Evolutionary conservation across 1,140 invertebrate genomes (phyloP).

Genomic region (Ephestia elutella): DNA sequence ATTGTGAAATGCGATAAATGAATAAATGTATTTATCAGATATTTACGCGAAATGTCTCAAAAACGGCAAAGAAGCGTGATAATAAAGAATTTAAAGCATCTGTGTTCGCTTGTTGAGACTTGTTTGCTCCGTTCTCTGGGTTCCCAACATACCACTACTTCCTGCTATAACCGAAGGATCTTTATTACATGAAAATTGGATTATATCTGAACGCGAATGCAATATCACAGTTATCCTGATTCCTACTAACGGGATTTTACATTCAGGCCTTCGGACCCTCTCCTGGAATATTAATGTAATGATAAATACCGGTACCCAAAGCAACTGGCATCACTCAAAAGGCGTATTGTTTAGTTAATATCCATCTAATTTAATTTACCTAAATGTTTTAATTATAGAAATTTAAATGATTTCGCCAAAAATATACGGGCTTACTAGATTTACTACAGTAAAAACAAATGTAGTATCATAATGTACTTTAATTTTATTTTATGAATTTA

Average conservation of each 20-base stretch:
- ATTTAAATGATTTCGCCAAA: too few relatives aligned
- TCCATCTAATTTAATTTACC: too few relatives aligned
- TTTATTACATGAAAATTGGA: constrained; percentile 2
- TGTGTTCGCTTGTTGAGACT: constrained; percentile 1
- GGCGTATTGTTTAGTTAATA: too few relatives aligned
- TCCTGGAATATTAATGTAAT: neutral
- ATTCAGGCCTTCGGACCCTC: too few relatives aligned
- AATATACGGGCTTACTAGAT: too few relatives aligned
- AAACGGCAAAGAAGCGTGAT: neutral
- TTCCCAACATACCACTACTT: neutral
- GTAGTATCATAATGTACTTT: too few relatives aligned
- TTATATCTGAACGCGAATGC: neutral
- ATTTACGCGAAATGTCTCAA: neutral
- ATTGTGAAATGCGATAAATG: neutral
- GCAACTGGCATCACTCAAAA: too few relatives aligned
- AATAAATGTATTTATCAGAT: constrained; percentile 6
- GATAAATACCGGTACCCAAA: too few relatives aligned
- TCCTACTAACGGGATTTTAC: neutral
- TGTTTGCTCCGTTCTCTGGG: constrained; percentile 7
- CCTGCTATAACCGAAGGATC: neutral
- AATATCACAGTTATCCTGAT: constrained; percentile 2
- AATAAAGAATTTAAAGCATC: constrained; percentile 15
- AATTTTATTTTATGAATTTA: too few relatives aligned
- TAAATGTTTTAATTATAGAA: too few relatives aligned
- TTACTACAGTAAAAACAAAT: too few relatives aligned